These are phyloP conservation scores for Dryoscopus gambensis DNA, from an alignment of 2,113 vertebrate species.

Conservation along the genomic window DNA sequence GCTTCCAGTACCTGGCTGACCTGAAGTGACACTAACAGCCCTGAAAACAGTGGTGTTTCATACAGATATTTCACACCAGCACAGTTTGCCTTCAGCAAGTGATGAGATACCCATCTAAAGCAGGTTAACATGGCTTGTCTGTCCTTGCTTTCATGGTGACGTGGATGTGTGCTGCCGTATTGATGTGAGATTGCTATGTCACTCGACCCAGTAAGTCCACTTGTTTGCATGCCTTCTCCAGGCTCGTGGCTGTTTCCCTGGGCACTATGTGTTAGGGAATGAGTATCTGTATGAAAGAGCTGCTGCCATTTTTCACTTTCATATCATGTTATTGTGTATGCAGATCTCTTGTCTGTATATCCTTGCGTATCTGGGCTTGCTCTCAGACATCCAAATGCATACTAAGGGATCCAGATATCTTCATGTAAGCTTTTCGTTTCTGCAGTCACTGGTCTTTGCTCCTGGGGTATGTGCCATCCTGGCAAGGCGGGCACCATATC, in stretches of 20 bases:
- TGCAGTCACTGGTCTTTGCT: slow-evolving; percentile 25
- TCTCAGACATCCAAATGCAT: not conserved
- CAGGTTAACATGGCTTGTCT: not conserved
- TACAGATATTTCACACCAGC: slow-evolving; percentile 30
- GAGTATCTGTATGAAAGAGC: slow-evolving; percentile 45
- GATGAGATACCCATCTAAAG: not conserved
- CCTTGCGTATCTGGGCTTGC: not conserved
- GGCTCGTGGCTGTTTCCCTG: slow-evolving; percentile 17
- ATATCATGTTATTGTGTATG: not conserved
- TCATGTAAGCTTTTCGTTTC: not conserved
- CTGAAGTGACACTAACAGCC: not conserved
- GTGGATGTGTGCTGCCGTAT: not conserved
- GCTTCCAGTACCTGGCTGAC: not conserved
- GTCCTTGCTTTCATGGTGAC: not conserved
- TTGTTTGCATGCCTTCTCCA: not conserved
- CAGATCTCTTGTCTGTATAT: not conserved
- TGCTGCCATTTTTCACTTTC: slow-evolving; percentile 17
- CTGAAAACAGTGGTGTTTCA: not conserved
- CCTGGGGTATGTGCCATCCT: not conserved
- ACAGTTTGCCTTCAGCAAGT: not conserved
- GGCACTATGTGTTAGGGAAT: not conserved
- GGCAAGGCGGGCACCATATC: slow-evolving; percentile 13
- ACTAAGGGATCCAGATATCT: not conserved
- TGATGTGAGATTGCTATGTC: not conserved
- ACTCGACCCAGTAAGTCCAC: not conserved